These are phyloP conservation scores for Enteromius trimaculatus DNA, from an alignment of 2,797 vertebrate genomes.

Conservation along the genomic window DNA sequence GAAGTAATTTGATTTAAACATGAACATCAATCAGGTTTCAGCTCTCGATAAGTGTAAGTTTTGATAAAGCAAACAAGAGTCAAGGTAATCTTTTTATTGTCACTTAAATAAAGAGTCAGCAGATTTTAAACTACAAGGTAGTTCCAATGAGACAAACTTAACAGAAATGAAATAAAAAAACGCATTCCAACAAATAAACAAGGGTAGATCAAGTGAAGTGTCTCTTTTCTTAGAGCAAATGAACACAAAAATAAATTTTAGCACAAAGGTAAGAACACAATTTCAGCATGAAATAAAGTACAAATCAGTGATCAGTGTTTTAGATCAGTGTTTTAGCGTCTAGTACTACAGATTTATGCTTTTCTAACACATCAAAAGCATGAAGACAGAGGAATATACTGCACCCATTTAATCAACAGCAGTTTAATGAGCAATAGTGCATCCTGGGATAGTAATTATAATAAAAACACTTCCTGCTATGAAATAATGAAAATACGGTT, in stretches of 20 bases:
- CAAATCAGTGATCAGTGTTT: slow-evolving; percentile 45
- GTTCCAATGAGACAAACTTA: slow-evolving; percentile 44
- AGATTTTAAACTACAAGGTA: slow-evolving; percentile 51
- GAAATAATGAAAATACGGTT: neutral
- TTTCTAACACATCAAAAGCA: slow-evolving; percentile 46
- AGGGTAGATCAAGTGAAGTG: slow-evolving; percentile 28
- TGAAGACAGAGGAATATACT: slow-evolving; percentile 35
- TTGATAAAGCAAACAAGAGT: slow-evolving; percentile 4
- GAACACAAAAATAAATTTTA: slow-evolving; percentile 45
- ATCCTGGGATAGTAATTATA: slow-evolving; percentile 25
- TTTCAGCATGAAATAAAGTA: slow-evolving; percentile 45
- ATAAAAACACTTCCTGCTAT: slow-evolving; percentile 33
- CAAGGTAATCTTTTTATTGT: slow-evolving; percentile 37
- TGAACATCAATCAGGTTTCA: neutral
- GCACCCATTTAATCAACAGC: slow-evolving; percentile 39
- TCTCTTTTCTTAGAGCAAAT: slow-evolving; percentile 29
- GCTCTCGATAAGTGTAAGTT: neutral
- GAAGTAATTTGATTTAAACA: neutral
- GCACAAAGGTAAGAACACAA: slow-evolving; percentile 44
- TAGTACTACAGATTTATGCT: slow-evolving; percentile 39
- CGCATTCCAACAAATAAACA: slow-evolving; percentile 40
- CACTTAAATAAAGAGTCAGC: slow-evolving; percentile 59
- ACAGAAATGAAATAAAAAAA: slow-evolving; percentile 33
- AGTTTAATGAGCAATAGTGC: slow-evolving; percentile 46
- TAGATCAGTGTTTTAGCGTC: slow-evolving; percentile 47